phyloP scores from a whole-genome alignment of 64 coral and sea anemone species.

The Stylophora pistillata region DNA sequence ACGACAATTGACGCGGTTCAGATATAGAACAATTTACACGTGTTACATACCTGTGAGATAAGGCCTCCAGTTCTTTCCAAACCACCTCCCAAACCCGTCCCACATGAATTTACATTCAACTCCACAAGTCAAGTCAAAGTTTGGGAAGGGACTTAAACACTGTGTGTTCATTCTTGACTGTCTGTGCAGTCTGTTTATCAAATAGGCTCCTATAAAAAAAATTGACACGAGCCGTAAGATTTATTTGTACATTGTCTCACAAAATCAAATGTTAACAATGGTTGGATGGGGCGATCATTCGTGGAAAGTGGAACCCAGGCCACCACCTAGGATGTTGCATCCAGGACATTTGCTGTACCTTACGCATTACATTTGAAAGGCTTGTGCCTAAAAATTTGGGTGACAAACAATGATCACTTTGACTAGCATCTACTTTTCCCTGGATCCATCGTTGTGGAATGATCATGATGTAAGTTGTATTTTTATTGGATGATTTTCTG shows the following conservation, averaged over 20 bases:
- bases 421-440: too few species aligned
- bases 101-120: conserved; percentile 69
- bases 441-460: too few species aligned
- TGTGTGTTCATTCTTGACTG: not conserved
- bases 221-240: not conserved
- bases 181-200: not conserved
- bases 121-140: conserved; percentile 51
- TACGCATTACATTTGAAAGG: too few species aligned
- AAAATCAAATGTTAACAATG: too few species aligned
- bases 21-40: not conserved
- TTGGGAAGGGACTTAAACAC: not conserved
- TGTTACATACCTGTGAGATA: conserved; percentile 65
- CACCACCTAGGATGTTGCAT: too few species aligned
- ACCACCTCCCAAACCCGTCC: conserved; percentile 89
- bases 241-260: not conserved
- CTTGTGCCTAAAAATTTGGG: too few species aligned
- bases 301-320: too few species aligned
- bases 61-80: conserved; percentile 70
- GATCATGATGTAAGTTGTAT: too few species aligned
- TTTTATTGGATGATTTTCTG: too few species aligned
- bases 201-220: not conserved
- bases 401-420: too few species aligned
- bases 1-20: not conserved
- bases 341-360: too few species aligned
- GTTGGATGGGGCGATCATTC: too few species aligned